Evolutionary conservation across 2,888 invertebrate species (phyloP).

Genomic region (Cylloceria caligata): DNA sequence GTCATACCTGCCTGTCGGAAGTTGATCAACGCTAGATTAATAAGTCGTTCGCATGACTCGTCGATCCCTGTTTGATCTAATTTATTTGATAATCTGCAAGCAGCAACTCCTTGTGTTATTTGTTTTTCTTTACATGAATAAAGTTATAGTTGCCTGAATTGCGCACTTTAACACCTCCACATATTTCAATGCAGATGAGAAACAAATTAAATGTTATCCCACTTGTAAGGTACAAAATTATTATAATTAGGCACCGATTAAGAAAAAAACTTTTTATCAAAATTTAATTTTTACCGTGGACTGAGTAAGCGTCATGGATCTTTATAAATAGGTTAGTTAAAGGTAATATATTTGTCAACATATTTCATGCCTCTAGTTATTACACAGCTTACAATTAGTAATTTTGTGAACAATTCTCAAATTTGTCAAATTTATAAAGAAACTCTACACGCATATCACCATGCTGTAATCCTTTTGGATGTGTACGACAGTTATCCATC

Average conservation of each 20-base stretch:
- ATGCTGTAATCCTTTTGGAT: not conserved
- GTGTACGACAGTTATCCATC: constrained; percentile 21
- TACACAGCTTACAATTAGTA: too few relatives aligned
- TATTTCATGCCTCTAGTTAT: too few relatives aligned
- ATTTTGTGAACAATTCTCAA: too few relatives aligned
- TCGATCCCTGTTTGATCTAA: constrained; percentile 5
- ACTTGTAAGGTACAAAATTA: constrained; percentile 37
- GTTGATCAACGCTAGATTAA: constrained; percentile 17
- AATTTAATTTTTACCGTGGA: not conserved
- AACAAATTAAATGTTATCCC: constrained; percentile 65
- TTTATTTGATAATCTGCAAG: constrained; percentile 58
- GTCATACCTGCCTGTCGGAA: constrained; percentile 47
- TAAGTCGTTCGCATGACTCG: constrained; percentile 18
- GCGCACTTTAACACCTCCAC: constrained; percentile 79
- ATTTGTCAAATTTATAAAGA: constrained; percentile 2
- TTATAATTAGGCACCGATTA: constrained; percentile 1
- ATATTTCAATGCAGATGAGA: constrained; percentile 83
- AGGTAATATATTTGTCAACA: too few relatives aligned
- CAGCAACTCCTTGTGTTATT: constrained; percentile 44
- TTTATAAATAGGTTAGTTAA: too few relatives aligned
- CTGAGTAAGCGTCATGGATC: not conserved
- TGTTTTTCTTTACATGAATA: constrained; percentile 72
- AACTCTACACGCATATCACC: not conserved
- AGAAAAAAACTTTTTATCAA: not conserved
- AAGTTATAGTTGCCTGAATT: constrained; percentile 81